Base-by-base conservation (phyloP, 2,113 vertebrate species). In the Bettongia penicillata region DNA sequence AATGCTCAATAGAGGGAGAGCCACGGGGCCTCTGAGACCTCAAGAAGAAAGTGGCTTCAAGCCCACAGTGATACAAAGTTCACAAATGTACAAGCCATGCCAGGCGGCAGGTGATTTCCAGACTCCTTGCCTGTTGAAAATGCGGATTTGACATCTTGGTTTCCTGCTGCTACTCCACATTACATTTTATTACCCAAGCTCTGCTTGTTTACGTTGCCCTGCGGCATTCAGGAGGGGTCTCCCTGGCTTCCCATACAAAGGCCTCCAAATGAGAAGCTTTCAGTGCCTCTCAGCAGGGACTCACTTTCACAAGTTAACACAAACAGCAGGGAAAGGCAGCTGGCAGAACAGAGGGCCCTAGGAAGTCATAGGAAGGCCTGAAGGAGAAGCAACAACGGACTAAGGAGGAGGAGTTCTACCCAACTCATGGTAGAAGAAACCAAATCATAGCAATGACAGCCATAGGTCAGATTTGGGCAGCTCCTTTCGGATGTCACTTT, bases 91-190 rank as follows among this genome's bases (percentile, higher is more conserved):
- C 92, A 48, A 37, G 93, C 53, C 96, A 22, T 4, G 68, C 68
- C 19, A 84, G 68, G 68, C 68, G 43, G 68, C 19, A 43, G n/a
- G 22, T 84, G 68, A 84, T 84, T 84, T 96, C 94, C 93, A 95
- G 92, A 96, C 97, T 94, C 94, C 96, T 91, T 89, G 94, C 93
- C 95, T 61, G 95, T 92, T 97, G 84, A 93, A 26, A 84, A 93
- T 84, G 84, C 94, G 96, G 94, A 90, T 97, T 98, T 94, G 95
- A 97, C 96, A 96, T 97, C 97, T 98, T 95, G 0, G 96, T 97
- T 97, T 97, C 98, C 97, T 49, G 16, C 95, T 93, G 97, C 91
- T 95, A 94, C 97, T 97, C 95, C 91, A 96, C 97, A 53, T 97
- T 93, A 89, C 28, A 0, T 96, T 98, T 97, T 95, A 97, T 92